Evolutionary conservation across 2,888 invertebrate genomes (phyloP).

Genomic region (Ceriagrion tenellum): DNA sequence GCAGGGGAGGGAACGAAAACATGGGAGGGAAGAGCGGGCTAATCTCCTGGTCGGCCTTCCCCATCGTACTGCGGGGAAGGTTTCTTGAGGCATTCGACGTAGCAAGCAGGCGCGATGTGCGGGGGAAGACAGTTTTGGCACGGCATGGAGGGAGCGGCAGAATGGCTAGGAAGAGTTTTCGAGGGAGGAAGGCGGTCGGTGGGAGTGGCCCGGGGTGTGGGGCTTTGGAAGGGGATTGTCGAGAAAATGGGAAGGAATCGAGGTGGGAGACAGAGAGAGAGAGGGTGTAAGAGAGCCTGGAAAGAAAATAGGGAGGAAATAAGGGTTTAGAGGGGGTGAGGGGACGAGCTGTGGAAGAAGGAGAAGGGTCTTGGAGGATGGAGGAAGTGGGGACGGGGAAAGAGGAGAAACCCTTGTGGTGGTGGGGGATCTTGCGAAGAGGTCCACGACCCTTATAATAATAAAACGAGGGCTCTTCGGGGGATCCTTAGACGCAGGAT

Average conservation of each 20-base stretch:
- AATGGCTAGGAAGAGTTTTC: neutral
- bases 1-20: neutral
- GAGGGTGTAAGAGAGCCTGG: neutral
- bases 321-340: neutral
- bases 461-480: constrained; percentile 48
- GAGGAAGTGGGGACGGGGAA: neutral
- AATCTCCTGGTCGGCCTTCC: neutral
- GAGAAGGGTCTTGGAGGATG: neutral
- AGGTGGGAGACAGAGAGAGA: too few species aligned
- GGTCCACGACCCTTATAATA: constrained; percentile 51
- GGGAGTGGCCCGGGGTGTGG: neutral
- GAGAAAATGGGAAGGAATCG: neutral
- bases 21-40: constrained; percentile 2
- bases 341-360: neutral
- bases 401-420: neutral
- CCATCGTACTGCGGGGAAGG: neutral
- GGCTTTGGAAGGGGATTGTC: neutral
- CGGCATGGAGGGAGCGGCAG: neutral
- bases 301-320: neutral
- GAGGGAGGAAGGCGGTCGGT: neutral
- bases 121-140: neutral
- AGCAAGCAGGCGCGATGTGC: neutral
- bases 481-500: constrained; percentile 50
- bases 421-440: neutral
- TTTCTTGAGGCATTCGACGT: constrained; percentile 21